Evolutionary conservation across 64 coral and sea anemone genomes (phyloP).

Genomic region (Anthopleura sola): DNA sequence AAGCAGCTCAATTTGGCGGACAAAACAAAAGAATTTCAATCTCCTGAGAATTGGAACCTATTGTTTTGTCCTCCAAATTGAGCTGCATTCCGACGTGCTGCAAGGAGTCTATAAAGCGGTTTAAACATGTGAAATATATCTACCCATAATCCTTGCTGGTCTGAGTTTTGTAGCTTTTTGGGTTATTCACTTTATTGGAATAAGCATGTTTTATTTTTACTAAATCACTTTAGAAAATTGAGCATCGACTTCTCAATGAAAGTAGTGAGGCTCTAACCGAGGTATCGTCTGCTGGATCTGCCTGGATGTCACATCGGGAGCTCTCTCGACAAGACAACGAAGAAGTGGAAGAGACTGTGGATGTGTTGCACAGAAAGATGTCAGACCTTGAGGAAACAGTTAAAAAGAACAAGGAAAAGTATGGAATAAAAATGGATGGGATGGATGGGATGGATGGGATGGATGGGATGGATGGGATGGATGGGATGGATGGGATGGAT

Average conservation of each 20-base stretch:
- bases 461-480: no score
- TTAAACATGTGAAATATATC: no score
- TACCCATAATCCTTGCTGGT: no score
- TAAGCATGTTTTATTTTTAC: no score
- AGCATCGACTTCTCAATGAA: neutral
- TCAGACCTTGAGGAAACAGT: slow-evolving; percentile 3
- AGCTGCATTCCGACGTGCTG: no score
- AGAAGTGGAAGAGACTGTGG: neutral
- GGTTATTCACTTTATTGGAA: no score
- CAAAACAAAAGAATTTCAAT: no score
- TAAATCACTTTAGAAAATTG: slow-evolving; percentile 1
- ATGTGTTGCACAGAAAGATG: neutral
- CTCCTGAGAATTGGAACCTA: no score
- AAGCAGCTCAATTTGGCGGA: no score
- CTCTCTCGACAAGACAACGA: slow-evolving; percentile 5
- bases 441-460: neutral
- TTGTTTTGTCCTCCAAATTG: no score
- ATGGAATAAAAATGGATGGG: neutral
- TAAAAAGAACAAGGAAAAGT: neutral
- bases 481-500: neutral
- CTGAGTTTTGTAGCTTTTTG: no score
- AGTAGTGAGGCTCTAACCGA: neutral
- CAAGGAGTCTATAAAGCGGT: no score
- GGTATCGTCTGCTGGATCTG: neutral
- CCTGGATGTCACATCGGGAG: neutral